Base-by-base conservation (phyloP, 2,797 vertebrate species). In the Silurus aristotelis region DNA sequence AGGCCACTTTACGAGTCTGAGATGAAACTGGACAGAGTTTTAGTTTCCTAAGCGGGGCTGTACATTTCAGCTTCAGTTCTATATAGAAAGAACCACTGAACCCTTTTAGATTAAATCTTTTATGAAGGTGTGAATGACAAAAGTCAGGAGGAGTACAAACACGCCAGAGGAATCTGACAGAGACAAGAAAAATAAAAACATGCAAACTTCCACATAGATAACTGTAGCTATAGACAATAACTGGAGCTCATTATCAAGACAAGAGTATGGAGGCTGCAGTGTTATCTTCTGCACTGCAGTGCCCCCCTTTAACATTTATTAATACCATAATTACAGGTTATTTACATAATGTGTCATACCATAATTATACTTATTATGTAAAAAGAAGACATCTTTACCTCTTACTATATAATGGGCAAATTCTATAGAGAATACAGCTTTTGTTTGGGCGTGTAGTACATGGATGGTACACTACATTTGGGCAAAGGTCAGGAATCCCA, bases 391-490 rank as follows among this genome's bases (percentile, higher is more conserved):
- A 58, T 27, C 58, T 12, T 48, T 46, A 72, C 6, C 14, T 68
- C 48, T 52, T 52, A 48, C 43, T 38, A 6, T 31, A 48, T 13
- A 56, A 56, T 27, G 15, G 25, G 25, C 52, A 27, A 58, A 19
- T 4, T 76, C n/a, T 76, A 31, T 56, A 31, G 52, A 58, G 52
- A 58, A 61, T 61, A 60, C 56, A 48, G 55, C 38, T 27, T 79
- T 46, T 80, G 52, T 63, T 52, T 80, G 63, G 68, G 66, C 73
- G 58, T 66, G 60, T 61, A 85, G 38, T 63, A 61, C 8, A 66
- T 55, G 67, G 52, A 56, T 56, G 22, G 19, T 73, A 66, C 25
- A 52, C 0, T 73, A 9, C 19, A n/a, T 73, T 64, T 73, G 8
- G 20, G 12, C 31, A 84, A 61, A 67, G 48, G 46, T 67, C 76